Evolutionary conservation across 2,113 vertebrate genomes (phyloP).

Genomic region (Podarcis cretensis): DNA sequence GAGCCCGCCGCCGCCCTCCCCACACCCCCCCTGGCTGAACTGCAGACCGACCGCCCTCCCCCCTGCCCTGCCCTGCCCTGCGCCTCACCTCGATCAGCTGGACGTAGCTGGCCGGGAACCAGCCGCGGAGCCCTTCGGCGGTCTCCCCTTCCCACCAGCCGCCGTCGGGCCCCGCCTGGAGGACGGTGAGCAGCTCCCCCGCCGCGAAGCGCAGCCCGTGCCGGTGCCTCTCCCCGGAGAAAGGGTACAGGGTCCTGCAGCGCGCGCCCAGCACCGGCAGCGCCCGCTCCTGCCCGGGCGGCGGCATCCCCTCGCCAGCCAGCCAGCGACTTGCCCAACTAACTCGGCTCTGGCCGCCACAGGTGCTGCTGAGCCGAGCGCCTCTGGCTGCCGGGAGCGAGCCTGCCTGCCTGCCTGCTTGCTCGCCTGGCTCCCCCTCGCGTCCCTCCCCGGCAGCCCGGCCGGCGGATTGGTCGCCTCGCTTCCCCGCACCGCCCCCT

Average conservation of each 20-base stretch:
- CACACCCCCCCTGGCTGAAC: background rate
- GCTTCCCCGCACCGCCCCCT: constrained; percentile 16
- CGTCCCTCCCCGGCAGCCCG: constrained; percentile 29
- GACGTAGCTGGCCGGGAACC: constrained; percentile 97
- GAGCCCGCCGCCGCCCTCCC: background rate
- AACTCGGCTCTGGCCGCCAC: background rate
- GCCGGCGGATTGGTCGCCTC: constrained; percentile 33
- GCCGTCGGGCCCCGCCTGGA: constrained; percentile 85
- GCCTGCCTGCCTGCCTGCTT: constrained; percentile 58
- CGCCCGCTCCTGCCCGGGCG: background rate
- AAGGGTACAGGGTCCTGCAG: constrained; percentile 90
- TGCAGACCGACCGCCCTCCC: background rate
- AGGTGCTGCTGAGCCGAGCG: constrained; percentile 44
- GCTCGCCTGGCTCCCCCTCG: constrained; percentile 51
- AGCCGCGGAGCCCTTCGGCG: constrained; percentile 89
- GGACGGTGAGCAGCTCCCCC: constrained; percentile 88
- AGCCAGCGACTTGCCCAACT: constrained; percentile 2
- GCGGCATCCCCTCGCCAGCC: constrained; percentile 35
- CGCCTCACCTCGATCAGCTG: constrained; percentile 90
- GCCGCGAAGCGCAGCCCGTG: constrained; percentile 90
- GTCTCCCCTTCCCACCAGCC: constrained; percentile 99
- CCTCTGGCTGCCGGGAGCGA: constrained; percentile 11
- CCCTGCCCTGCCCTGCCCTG: background rate
- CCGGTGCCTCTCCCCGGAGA: constrained; percentile 90
- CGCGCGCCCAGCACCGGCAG: constrained; percentile 73